phyloP scores from a whole-genome alignment of 2,888 invertebrate species.

The Diachrysia chrysitis region DNA sequence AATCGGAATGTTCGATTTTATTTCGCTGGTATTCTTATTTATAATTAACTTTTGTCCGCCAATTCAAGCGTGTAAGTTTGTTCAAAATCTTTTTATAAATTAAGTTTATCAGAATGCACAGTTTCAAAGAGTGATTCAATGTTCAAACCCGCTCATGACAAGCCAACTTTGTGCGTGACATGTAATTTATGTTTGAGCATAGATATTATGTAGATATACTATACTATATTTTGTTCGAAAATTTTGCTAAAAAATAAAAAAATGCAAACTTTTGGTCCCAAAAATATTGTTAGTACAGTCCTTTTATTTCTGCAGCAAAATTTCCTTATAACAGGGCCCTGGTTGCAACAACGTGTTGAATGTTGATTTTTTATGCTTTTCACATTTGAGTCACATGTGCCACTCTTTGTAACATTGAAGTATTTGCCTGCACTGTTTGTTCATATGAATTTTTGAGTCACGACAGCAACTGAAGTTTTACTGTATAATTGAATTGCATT shows the following conservation, averaged over 20 bases:
- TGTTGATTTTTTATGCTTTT: conserved; percentile 28
- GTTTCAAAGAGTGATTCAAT: background rate
- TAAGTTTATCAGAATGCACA: background rate
- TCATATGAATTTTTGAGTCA: conserved; percentile 5
- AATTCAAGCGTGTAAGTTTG: conserved; percentile 13
- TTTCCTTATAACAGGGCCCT: conserved; percentile 13
- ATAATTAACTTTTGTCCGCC: conserved; percentile 20
- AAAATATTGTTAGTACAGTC: conserved; percentile 15
- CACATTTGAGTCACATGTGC: conserved; percentile 27
- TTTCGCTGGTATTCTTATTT: conserved; percentile 14
- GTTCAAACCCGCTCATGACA: background rate
- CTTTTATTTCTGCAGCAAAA: conserved; percentile 29
- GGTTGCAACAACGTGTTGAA: conserved; percentile 34
- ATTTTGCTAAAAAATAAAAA: background rate
- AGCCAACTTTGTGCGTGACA: background rate
- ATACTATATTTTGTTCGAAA: conserved; percentile 8
- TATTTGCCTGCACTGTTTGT: conserved; percentile 25
- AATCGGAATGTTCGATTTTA: conserved; percentile 22
- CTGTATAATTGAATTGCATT: conserved; percentile 9
- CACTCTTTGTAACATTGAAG: conserved; percentile 26
- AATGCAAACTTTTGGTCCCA: conserved; percentile 31
- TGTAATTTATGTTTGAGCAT: conserved; percentile 2
- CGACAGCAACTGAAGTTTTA: background rate
- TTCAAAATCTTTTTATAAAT: background rate
- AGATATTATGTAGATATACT: background rate